phyloP scores from a whole-genome alignment of 2,888 invertebrate species.

The Odontocolon sp. region DNA sequence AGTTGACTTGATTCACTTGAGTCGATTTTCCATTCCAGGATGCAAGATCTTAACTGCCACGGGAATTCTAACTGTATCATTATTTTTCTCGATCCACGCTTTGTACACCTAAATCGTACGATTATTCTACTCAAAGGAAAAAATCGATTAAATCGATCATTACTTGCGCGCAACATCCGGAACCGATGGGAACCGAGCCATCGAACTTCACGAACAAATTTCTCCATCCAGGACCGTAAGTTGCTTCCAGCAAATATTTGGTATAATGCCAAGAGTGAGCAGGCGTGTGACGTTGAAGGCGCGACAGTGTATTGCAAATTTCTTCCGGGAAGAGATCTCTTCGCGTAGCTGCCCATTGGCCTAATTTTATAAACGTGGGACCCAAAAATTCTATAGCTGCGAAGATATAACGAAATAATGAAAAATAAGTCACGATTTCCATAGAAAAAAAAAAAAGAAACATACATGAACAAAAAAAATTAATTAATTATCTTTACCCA shows the following conservation, averaged over 20 bases:
- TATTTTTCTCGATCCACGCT: slow-evolving; percentile 72
- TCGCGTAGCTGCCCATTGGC: slow-evolving; percentile 82
- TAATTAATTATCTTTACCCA: slow-evolving; percentile 62
- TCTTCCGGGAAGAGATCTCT: slow-evolving; percentile 81
- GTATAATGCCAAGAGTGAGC: slow-evolving; percentile 80
- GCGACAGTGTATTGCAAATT: slow-evolving; percentile 78
- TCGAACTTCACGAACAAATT: slow-evolving; percentile 77
- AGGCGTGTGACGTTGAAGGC: slow-evolving; percentile 75
- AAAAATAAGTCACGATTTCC: too few species aligned
- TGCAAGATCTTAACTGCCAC: slow-evolving; percentile 81
- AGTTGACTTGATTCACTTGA: slow-evolving; percentile 64
- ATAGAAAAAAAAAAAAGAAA: background rate
- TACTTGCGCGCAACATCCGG: slow-evolving; percentile 82
- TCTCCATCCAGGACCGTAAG: slow-evolving; percentile 78
- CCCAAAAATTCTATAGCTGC: slow-evolving; percentile 79
- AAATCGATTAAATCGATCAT: too few species aligned
- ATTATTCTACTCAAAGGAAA: too few species aligned
- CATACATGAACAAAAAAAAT: background rate
- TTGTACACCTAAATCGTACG: slow-evolving; percentile 78
- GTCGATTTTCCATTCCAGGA: slow-evolving; percentile 77
- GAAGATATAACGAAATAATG: too few species aligned
- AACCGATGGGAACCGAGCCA: slow-evolving; percentile 80
- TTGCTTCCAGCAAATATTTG: slow-evolving; percentile 69
- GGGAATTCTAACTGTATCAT: slow-evolving; percentile 60
- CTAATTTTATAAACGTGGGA: slow-evolving; percentile 82